Evolutionary conservation across 1,140 invertebrate species (phyloP), one percentile per base, ranked within the genome.

Genomic region (Hestina assimilis): DNA sequence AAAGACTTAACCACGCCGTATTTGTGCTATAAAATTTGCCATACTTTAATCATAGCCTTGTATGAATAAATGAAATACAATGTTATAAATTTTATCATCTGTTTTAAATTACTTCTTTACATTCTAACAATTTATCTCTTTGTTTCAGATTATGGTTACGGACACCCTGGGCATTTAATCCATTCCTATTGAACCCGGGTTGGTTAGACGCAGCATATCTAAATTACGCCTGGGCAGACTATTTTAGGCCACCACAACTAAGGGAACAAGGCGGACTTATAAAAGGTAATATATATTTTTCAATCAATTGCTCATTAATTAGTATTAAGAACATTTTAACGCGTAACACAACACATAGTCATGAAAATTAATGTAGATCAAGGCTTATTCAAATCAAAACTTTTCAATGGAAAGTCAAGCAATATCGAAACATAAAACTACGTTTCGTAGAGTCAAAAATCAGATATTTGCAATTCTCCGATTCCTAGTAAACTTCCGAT

Each of bases 181-280:
- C 92, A 9, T 93, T 94, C 78, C 83, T 95, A 14, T 72, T 95
- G 11, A 93, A 92, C 58, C 93, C 94, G 0, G 91, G 91, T 6
- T 95, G 94, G 94, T 76, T 95, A 43, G 94, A 95, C 58, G 92
- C 93, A 1, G 92, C 93, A 0, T 95, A 95, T 73, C 89, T 95
- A 72, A 90, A 91, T 61, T 93, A 94, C 72, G 91, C 93, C 2
- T 94, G 93, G 90, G 92, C 89, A n/a, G 94, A 92, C 74, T 93
- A 89, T 85, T 92, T 92, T 84, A 90, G 82, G 75, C 89, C 69
- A 48, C 89, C 89, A 0, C 81, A 85, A 56, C 68, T 90, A 45
- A 82, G 89, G 48, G 84, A 90, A 64, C 79, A 89, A 70, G 56
- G 86, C 62, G 42, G 87, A 59, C 82, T 93, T 63, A 66, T 92